phyloP scores from a whole-genome alignment of 2,113 vertebrate species.

The Candoia aspera region DNA sequence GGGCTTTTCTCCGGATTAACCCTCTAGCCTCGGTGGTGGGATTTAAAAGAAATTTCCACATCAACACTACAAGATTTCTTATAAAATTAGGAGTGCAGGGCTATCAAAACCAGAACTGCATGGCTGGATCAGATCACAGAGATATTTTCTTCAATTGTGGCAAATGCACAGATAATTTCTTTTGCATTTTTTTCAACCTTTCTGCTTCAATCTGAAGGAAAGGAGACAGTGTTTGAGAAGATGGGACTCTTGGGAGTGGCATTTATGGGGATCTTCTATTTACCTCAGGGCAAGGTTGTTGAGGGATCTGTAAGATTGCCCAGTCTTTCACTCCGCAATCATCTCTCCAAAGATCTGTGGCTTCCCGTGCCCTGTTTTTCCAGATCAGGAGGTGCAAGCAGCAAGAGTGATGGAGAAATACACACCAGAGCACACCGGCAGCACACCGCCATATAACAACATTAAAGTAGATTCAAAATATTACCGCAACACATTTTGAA shows the following conservation, averaged over 20 bases:
- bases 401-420: neutral
- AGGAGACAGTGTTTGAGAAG: neutral
- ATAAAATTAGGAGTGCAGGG: neutral
- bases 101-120: neutral
- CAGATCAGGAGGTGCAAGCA: neutral
- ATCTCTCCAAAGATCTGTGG: neutral
- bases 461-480: neutral
- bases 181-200: neutral
- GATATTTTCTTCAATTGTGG: neutral
- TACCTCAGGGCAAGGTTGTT: neutral
- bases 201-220: neutral
- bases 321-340: neutral
- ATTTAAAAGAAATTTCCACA: neutral
- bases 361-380: neutral
- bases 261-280: neutral
- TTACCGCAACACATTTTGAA: neutral
- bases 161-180: neutral
- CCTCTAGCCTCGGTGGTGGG: neutral
- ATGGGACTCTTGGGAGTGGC: neutral
- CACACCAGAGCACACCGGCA: neutral
- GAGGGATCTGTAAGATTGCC: neutral
- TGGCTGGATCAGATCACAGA: neutral
- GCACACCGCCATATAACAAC: neutral
- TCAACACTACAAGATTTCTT: neutral
- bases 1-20: neutral